phyloP scores from a whole-genome alignment of 35 echinoderm and acorn worm genomes.

The Heliocidaris erythrogramma region DNA sequence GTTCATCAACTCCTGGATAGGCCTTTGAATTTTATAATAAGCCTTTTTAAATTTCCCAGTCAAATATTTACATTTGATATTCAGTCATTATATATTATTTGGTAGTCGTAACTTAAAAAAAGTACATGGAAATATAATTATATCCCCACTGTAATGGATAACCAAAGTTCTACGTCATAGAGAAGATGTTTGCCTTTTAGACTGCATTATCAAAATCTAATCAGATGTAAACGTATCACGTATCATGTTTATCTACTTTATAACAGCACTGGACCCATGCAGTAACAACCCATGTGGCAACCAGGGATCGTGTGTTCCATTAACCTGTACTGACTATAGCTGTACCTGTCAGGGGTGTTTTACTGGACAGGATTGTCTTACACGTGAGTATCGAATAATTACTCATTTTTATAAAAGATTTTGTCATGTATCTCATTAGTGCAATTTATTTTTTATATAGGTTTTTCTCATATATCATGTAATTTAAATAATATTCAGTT shows the following conservation, averaged over 20 bases:
- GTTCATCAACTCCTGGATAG: background rate
- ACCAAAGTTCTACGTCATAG: background rate
- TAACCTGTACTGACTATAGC: constrained; percentile 46
- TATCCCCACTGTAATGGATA: background rate
- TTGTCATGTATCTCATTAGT: too few species aligned
- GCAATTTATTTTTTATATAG: constrained; percentile 10
- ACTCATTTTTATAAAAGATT: too few species aligned
- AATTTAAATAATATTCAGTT: constrained; percentile 44
- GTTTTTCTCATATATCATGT: constrained; percentile 1
- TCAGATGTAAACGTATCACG: background rate
- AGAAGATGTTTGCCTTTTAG: too few species aligned
- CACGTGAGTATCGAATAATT: constrained; percentile 21
- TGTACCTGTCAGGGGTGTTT: constrained; percentile 48
- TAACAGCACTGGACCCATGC: constrained; percentile 38
- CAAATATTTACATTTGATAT: background rate
- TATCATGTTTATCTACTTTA: constrained; percentile 7
- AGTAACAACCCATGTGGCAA: constrained; percentile 35
- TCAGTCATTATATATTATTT: background rate
- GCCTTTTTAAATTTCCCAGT: background rate
- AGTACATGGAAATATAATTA: background rate
- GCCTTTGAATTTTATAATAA: background rate
- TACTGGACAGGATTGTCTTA: constrained; percentile 29
- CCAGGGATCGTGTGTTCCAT: background rate
- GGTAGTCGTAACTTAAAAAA: background rate
- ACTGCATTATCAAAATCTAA: background rate